Percentiles rank a stretch among this genome's conserved stretches.
These are phyloP conservation scores for Eulacestoma nigropectus DNA, from an alignment of 2,113 vertebrate genomes.

Conservation along the genomic window DNA sequence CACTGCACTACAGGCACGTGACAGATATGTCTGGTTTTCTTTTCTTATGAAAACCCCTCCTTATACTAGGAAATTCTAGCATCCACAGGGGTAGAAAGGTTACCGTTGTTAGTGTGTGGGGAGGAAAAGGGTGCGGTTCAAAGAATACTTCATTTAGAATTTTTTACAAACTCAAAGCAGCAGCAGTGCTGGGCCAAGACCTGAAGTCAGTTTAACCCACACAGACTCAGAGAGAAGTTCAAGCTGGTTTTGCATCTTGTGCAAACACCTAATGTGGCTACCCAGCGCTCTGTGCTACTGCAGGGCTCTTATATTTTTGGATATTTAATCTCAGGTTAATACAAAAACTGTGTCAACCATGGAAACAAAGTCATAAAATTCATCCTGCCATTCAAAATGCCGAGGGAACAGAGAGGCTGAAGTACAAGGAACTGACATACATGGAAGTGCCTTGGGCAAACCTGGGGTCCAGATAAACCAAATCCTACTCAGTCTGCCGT, in stretches of 20 bases:
- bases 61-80: not conserved
- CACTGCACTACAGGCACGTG: fast-evolving
- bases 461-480: not conserved
- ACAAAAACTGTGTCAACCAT: not conserved
- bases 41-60: not conserved
- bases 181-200: not conserved
- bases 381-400: not conserved
- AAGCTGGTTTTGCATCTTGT: not conserved
- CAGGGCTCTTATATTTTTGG: not conserved
- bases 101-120: not conserved
- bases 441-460: not conserved
- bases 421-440: not conserved
- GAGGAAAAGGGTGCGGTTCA: not conserved
- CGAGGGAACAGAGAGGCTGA: not conserved
- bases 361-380: not conserved
- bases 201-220: not conserved
- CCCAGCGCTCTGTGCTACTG: not conserved
- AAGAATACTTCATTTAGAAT: not conserved
- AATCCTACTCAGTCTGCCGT: not conserved
- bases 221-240: not conserved
- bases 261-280: not conserved
- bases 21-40: not conserved
- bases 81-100: not conserved
- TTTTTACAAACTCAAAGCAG: not conserved
- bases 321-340: not conserved